phyloP scores from a whole-genome alignment of 1,140 invertebrate genomes.

The Cherax destructor region DNA sequence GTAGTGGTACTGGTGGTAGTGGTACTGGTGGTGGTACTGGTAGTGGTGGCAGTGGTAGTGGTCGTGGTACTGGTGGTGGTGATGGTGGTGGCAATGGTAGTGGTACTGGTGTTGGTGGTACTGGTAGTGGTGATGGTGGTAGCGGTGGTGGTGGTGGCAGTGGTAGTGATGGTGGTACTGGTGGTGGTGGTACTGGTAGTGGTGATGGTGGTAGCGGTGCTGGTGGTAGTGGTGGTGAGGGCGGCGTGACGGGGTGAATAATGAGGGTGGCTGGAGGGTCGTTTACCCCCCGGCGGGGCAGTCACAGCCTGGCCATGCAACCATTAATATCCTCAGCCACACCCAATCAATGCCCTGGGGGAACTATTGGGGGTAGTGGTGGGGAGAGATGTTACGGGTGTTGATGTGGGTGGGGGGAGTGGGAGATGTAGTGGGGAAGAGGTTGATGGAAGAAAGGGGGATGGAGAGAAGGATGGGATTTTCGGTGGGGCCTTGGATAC shows the following conservation, averaged over 20 bases:
- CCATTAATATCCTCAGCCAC: slow-evolving; percentile 29
- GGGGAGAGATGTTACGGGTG: not conserved
- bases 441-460: not conserved
- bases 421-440: not conserved
- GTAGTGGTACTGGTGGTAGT: no score
- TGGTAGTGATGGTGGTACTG: not conserved
- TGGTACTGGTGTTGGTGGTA: no score
- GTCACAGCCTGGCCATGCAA: slow-evolving; percentile 19
- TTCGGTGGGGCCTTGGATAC: no score
- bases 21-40: no score
- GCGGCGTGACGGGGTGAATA: slow-evolving; percentile 3
- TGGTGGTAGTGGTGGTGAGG: not conserved
- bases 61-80: no score
- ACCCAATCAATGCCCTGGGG: slow-evolving; percentile 19
- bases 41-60: no score
- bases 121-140: no score
- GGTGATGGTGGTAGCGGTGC: no score
- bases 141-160: no score
- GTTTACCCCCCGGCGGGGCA: not conserved
- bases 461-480: not conserved
- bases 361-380: not conserved
- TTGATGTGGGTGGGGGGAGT: not conserved
- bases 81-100: no score
- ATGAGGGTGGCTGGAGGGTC: slow-evolving; percentile 8
- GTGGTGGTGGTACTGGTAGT: no score